Conservation (phyloP, 2,888 invertebrate species). For the Helobdella robusta region DNA sequence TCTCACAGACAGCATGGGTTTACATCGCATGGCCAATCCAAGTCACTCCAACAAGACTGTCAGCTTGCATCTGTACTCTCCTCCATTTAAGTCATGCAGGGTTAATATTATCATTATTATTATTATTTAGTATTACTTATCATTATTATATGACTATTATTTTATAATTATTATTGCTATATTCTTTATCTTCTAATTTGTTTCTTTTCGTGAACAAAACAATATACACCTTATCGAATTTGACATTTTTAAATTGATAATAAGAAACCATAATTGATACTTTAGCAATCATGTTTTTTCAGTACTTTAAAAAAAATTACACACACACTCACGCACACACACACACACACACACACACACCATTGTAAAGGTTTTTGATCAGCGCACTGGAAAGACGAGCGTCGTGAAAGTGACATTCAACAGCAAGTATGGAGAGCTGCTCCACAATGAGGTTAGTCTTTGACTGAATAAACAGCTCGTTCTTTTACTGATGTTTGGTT, state of each 20-base stretch:
- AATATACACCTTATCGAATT: too few relatives aligned
- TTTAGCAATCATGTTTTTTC: too few relatives aligned
- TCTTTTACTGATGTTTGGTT: too few relatives aligned
- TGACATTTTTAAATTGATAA: not conserved
- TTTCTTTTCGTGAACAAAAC: not conserved
- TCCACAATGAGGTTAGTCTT: too few relatives aligned
- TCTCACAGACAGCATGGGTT: conserved; percentile 64
- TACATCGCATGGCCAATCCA: conserved; percentile 89
- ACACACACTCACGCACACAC: too few relatives aligned
- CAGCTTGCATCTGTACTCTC: conserved; percentile 87
- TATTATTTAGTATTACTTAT: too few relatives aligned
- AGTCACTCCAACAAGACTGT: conserved; percentile 79
- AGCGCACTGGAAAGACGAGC: conserved; percentile 70
- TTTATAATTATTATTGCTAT: not conserved
- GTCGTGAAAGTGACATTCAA: conserved; percentile 74
- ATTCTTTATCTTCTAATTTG: not conserved
- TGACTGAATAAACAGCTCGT: too few relatives aligned
- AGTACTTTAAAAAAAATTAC: too few relatives aligned
- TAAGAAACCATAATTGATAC: not conserved
- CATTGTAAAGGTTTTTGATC: conserved; percentile 84
- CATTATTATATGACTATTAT: not conserved
- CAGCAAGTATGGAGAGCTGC: conserved; percentile 82
- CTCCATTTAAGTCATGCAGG: conserved; percentile 73
- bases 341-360: too few relatives aligned
- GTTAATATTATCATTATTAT: not conserved